Conservation (phyloP, 2,113 vertebrate species). For the Typhlomys cinereus region DNA sequence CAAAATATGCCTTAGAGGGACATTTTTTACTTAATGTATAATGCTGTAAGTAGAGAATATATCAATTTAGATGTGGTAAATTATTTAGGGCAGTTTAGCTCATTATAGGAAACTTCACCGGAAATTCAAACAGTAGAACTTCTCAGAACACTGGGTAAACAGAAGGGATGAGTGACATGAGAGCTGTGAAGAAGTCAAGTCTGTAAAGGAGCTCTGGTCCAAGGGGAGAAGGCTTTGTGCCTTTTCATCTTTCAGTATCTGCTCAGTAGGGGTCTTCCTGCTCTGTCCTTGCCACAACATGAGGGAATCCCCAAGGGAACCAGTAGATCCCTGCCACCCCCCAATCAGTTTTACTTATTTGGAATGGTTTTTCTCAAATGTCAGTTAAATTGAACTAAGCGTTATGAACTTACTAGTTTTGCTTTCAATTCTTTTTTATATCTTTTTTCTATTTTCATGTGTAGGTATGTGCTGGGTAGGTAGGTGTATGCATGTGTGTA, state of each 20-base stretch:
- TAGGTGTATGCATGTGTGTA: no score
- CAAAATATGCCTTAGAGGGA: background rate
- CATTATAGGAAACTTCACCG: background rate
- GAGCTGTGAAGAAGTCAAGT: background rate
- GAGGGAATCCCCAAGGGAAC: background rate
- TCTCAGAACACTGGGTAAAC: background rate
- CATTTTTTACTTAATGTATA: background rate
- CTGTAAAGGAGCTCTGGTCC: background rate
- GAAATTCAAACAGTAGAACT: background rate
- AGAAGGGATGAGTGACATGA: background rate
- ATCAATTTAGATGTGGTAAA: background rate
- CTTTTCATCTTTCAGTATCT: background rate
- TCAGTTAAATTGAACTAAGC: background rate
- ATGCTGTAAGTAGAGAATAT: background rate
- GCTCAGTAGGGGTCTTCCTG: background rate
- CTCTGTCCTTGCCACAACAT: background rate
- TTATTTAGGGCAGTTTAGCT: background rate
- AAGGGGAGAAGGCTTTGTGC: background rate
- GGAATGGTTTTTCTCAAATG: background rate
- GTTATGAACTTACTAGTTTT: background rate
- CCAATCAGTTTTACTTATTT: background rate
- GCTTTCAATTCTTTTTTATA: no score
- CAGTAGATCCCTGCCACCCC: background rate
- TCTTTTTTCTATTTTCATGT: no score
- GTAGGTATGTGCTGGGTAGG: no score